Conservation (phyloP, 2,888 invertebrate genomes). For the Volucella zonaria region DNA sequence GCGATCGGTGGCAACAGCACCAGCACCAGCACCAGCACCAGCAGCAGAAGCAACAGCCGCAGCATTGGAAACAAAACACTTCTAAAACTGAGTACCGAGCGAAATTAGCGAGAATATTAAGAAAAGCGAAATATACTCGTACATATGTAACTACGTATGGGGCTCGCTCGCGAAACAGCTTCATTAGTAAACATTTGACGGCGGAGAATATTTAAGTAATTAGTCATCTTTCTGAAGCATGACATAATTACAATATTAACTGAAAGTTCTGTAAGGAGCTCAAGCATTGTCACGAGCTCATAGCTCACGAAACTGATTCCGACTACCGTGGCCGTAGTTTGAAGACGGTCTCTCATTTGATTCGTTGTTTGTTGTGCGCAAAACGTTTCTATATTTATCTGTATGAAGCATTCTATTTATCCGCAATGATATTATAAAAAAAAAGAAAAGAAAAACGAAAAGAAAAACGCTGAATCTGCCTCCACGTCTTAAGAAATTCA, state of each 20-base stretch:
- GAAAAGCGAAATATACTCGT: not conserved
- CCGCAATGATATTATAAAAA: not conserved
- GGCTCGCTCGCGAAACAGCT: constrained; percentile 36
- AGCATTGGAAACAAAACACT: not conserved
- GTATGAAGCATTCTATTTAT: constrained; percentile 40
- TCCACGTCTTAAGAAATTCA: constrained; percentile 24
- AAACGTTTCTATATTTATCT: constrained; percentile 63
- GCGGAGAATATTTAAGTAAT: constrained; percentile 60
- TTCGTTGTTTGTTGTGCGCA: constrained; percentile 42
- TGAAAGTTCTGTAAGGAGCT: constrained; percentile 36
- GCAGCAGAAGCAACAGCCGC: too few species aligned
- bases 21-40: too few species aligned
- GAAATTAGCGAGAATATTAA: not conserved
- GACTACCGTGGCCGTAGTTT: constrained; percentile 43
- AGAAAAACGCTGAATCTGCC: constrained; percentile 20
- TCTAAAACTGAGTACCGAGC: constrained; percentile 12
- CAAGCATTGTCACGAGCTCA: constrained; percentile 47
- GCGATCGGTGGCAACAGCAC: constrained; percentile 1
- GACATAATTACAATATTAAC: constrained; percentile 69
- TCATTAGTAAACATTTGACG: constrained; percentile 63
- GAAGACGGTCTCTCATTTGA: constrained; percentile 26
- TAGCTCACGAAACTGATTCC: constrained; percentile 45
- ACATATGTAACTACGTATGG: not conserved
- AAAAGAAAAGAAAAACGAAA: too few species aligned
- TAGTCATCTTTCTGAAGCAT: constrained; percentile 62